Evolutionary conservation across 2,888 invertebrate genomes (phyloP), one percentile per base, ranked within the genome.

Genomic region (Drosophila borborema): DNA sequence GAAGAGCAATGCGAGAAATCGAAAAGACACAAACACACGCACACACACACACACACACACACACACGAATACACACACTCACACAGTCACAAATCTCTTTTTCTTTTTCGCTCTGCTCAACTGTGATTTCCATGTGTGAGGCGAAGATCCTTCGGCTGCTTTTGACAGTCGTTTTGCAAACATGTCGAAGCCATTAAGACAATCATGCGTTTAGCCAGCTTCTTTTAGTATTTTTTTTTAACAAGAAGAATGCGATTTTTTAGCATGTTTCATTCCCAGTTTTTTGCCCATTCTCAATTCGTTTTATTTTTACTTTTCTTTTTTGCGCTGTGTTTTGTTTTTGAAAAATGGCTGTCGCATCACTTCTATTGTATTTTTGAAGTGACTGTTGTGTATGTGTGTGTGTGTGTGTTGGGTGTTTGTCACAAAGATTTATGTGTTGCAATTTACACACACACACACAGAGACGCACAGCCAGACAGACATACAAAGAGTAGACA

Each of bases 111-210:
- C n/a, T 61, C 62, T 34, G 34, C 16, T 51, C 49, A 49, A 59
- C 69, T 75, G 69, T 76, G 80, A 71, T 77, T 80, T 56, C 54
- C 63, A 71, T 71, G 67, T 67, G 79, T 67, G 66, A 28, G 76
- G 43, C 60, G 71, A 64, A 55, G 65, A 58, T 63, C 53, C 66
- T 70, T 71, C 9, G 71, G 45, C 86, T 86, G 86, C 84, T 80
- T 84, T 86, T 87, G 86, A 90, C 90, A 90, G 90, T 87, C 87
- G 87, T 87, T 87, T 90, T 90, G 90, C 89, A 90, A 87, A 87
- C 87, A 87, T 87, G 87, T 87, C 87, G 90, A 88, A 90, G 90
- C 86, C 86, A 86, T 86, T 86, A 86, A 90, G 90, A 86, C 86
- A 86, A 87, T 87, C 90, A 90, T 87, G 89, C 82, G 85, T 89